Percentiles rank a stretch among this genome's conserved stretches.
Conservation (phyloP, 2,113 vertebrate genomes). For the Actenoides lindsayi region DNA sequence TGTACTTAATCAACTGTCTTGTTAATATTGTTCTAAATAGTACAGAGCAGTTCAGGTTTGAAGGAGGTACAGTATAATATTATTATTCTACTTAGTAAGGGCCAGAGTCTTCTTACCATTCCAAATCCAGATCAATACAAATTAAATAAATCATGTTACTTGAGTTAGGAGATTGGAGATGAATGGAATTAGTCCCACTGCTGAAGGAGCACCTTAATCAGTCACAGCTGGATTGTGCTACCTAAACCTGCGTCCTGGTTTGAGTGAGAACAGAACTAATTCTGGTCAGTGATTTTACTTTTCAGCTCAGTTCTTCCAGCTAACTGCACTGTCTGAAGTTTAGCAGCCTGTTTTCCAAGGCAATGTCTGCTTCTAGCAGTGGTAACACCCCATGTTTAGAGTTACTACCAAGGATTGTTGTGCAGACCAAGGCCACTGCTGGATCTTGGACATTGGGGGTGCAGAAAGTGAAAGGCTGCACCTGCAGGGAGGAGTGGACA, state of each 20-base stretch:
- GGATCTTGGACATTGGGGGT: too few relatives aligned
- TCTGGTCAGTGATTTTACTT: too few relatives aligned
- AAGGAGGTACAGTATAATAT: neutral
- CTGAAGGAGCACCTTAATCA: neutral
- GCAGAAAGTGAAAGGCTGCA: too few relatives aligned
- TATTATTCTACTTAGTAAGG: neutral
- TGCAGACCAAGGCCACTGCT: too few relatives aligned
- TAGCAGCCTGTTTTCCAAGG: too few relatives aligned
- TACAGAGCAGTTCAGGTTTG: neutral
- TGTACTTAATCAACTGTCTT: neutral
- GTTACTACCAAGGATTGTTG: too few relatives aligned
- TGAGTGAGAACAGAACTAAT: too few relatives aligned
- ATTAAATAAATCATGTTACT: neutral
- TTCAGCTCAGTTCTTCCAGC: too few relatives aligned
- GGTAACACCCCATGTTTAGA: too few relatives aligned
- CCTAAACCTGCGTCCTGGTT: neutral
- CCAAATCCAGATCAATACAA: neutral
- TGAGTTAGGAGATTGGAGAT: neutral
- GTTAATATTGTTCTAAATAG: neutral
- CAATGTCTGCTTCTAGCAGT: too few relatives aligned
- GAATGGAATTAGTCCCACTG: neutral
- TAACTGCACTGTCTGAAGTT: too few relatives aligned
- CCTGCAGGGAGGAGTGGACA: too few relatives aligned
- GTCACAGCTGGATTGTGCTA: neutral
- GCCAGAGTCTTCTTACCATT: neutral